Base-by-base conservation (phyloP, 2,888 invertebrate species). In the Tetragnatha montana region DNA sequence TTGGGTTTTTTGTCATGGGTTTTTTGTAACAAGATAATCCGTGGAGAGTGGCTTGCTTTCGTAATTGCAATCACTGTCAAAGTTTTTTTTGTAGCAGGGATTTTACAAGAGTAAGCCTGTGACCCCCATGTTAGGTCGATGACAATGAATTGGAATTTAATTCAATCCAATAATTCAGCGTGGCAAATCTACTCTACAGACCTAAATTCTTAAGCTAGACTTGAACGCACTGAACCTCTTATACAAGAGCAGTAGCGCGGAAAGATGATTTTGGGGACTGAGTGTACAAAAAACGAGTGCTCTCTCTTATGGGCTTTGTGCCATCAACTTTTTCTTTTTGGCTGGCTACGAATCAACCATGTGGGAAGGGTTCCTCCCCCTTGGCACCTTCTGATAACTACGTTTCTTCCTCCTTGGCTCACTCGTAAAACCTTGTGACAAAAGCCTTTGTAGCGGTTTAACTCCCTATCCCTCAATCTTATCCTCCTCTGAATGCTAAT, bases 161-260 rank as follows among this genome's bases (percentile, higher is more conserved):
- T 17, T 60, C 60, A 60, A 4, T 10, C 17, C 60, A 60, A 10
- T 60, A 17, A 6, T 3, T 17, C 60, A 17, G 60, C 60, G 60
- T 12, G 60, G 60, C 8, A 60, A 60, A 60, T 60, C 60, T 76
- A 76, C 76, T 76, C 76, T 19, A 76, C 76, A 76, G 50, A 76
- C 76, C 76, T 76, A 76, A 17, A 76, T 76, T 76, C 50, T 76
- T 17, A 22, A 2, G 47, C 68, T 60, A 60, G 17, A 17, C 60
- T 60, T 60, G 60, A 17, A 71, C 71, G 19, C 17, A 47, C 75
- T 35, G 47, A 50, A 50, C 71, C 68, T 7, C 19, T 22, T 49
- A 76, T 49, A 76, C 76, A 76, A 47, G 76, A 76, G 76, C 76
- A 76, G 50, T 76, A 76, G 76, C n/a, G 76, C 76, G 76, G 76